phyloP scores from a whole-genome alignment of 2,113 vertebrate genomes.

The Ctenomys sociabilis region DNA sequence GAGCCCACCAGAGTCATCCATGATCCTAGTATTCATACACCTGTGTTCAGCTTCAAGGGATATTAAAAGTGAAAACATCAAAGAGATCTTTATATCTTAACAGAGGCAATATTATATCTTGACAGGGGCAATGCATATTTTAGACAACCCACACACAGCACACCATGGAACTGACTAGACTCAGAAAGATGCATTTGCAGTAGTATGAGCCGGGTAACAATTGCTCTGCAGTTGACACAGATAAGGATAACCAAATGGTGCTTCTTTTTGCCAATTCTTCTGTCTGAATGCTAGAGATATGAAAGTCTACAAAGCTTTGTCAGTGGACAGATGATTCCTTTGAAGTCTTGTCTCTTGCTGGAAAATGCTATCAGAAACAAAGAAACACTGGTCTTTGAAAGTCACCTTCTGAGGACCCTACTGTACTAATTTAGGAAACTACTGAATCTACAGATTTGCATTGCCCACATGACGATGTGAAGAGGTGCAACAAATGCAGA shows the following conservation, averaged over 20 bases:
- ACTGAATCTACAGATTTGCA: neutral
- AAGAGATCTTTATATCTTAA: neutral
- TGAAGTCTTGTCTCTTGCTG: neutral
- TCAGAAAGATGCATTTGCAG: neutral
- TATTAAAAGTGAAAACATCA: neutral
- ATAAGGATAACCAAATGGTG: neutral
- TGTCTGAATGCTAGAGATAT: neutral
- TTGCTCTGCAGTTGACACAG: neutral
- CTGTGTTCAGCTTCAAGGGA: neutral
- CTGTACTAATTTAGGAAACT: neutral
- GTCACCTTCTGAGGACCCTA: neutral
- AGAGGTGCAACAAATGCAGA: neutral
- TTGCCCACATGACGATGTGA: neutral
- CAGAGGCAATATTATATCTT: neutral
- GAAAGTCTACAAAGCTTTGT: neutral
- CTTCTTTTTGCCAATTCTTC: neutral
- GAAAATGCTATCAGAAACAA: slow-evolving; percentile 5
- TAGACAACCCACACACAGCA: neutral
- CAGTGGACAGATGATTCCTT: neutral
- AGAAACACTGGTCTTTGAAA: neutral
- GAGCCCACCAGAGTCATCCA: neutral
- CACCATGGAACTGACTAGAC: neutral
- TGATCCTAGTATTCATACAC: neutral
- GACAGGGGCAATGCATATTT: neutral
- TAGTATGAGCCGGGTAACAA: neutral